A percentile compares a stretch with the other conserved stretches of the same genome.
These are phyloP conservation scores for Mungos mungo DNA, from an alignment of 2,113 vertebrate species.

Conservation along the genomic window DNA sequence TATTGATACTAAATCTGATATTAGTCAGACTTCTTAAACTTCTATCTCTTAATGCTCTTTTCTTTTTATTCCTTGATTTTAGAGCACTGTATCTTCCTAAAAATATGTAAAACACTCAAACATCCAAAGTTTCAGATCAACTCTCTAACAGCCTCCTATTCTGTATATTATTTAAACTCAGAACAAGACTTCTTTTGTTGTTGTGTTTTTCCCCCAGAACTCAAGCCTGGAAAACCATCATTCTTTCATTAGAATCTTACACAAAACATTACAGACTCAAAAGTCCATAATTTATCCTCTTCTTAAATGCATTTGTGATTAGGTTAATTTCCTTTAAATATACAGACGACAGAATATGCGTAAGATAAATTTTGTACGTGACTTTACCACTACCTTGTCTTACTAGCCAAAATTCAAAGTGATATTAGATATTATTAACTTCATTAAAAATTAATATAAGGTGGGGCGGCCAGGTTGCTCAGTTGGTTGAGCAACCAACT, in stretches of 20 bases:
- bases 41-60: not conserved
- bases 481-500: too few species aligned
- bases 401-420: conserved; percentile 4
- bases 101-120: conserved; percentile 17
- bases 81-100: not conserved
- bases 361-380: not conserved
- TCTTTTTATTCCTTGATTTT: not conserved
- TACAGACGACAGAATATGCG: not conserved
- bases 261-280: not conserved
- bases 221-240: not conserved
- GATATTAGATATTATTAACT: not conserved
- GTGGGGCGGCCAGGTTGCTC: too few species aligned
- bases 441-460: conserved; percentile 6
- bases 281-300: not conserved
- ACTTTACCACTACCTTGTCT: conserved; percentile 32
- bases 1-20: not conserved
- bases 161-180: not conserved
- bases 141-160: not conserved
- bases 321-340: conserved; percentile 1
- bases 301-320: not conserved
- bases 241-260: not conserved
- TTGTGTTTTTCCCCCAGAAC: not conserved
- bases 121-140: not conserved
- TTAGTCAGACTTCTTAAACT: not conserved
- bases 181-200: not conserved